Percentiles rank a stretch among this genome's conserved stretches.
These are phyloP conservation scores for Eunapius fragilis DNA, from an alignment of 37 sponge, comb jelly and placozoan genomes.

Conservation along the genomic window DNA sequence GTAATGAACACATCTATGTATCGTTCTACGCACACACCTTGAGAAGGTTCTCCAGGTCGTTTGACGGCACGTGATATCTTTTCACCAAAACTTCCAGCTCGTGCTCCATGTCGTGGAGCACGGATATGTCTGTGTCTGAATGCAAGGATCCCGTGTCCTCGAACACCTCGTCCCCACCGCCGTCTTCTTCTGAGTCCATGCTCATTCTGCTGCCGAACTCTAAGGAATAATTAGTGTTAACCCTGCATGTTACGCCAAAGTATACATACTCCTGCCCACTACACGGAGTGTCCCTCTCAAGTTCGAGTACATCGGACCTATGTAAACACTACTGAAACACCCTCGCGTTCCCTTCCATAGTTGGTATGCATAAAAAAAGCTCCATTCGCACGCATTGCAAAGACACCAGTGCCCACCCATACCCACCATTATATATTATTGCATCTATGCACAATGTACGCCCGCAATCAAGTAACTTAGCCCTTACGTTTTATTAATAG, in stretches of 20 bases:
- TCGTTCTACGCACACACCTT: constrained; percentile 19
- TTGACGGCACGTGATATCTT: constrained; percentile 37
- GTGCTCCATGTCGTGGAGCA: constrained; percentile 36
- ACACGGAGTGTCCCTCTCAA: background rate
- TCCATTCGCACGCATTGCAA: background rate
- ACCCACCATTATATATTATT: no score
- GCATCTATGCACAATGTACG: no score
- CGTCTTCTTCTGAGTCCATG: background rate
- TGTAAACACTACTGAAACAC: background rate
- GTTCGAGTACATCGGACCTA: background rate
- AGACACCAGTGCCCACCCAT: background rate
- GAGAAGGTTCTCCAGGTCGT: constrained; percentile 42
- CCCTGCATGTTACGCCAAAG: no score
- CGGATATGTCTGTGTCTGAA: constrained; percentile 30
- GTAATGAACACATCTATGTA: no score
- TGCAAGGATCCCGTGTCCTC: constrained; percentile 18
- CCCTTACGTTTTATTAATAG: no score
- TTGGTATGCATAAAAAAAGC: background rate
- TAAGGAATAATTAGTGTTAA: no score
- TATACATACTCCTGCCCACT: no score
- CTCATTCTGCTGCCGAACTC: background rate
- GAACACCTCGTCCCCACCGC: constrained; percentile 4
- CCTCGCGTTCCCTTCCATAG: background rate
- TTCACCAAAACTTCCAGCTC: constrained; percentile 38
- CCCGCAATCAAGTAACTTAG: no score